Base-by-base conservation (phyloP, 2,888 invertebrate species). In the Marronus borbonicus region DNA sequence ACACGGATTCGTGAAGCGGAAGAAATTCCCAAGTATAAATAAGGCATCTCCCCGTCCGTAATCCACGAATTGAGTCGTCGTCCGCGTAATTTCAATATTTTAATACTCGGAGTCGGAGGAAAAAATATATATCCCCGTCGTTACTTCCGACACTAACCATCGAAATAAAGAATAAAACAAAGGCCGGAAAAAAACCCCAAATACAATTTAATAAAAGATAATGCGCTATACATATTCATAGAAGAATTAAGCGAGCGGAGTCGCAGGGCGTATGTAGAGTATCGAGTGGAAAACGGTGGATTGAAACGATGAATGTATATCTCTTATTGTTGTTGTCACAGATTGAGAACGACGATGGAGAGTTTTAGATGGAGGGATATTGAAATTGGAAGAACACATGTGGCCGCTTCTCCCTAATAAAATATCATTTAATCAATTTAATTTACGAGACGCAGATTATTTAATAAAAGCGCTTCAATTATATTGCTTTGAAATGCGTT, bases 221-320 rank as follows among this genome's bases (percentile, higher is more conserved):
- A 87, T 86, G 85, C 85, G 82, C 83, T 85, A 86, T 86, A 86
- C 86, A 87, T 86, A 87, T 86, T 87, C 87, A 87, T 87, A 85
- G 82, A 81, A 84, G 86, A 86, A 86, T 86, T 86, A 86, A 85
- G 79, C 76, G 79, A 69, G 65, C 64, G 60, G 12, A 14, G 24
- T 52, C 52, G 52, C 77, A 31, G 70, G 69, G 36, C 31, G 28
- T 69, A 24, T 55, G n/a, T 17, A 55, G 17, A 5, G 50, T 69
- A 70, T 60, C 60, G 60, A 72, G 24, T 39, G 39, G 72, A 72
- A 60, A 60, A 72, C 72, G 72, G 58, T 20, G 72, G 39, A 72
- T 60, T 20, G 60, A 72, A 60, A 60, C 72, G 60, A 44, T 44
- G 60, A 58, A 60, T 60, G 31, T 58, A 60, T 60, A 72, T 60